phyloP scores from a whole-genome alignment of 2,888 invertebrate species.

The Cerastis leucographa region DNA sequence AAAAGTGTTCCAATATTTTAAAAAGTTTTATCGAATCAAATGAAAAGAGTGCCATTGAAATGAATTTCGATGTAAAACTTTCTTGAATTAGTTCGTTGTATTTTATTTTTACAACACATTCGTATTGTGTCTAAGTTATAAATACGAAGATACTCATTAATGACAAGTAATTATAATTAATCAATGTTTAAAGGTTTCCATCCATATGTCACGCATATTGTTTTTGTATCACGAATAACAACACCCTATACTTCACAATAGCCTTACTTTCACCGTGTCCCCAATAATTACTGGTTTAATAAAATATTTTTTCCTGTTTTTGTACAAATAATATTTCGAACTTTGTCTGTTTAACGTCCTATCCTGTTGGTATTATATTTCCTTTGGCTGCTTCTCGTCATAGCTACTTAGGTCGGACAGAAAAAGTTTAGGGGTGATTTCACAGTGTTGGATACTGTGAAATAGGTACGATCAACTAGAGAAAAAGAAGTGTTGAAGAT shows the following conservation, averaged over 20 bases:
- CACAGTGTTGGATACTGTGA: neutral
- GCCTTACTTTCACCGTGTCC: neutral
- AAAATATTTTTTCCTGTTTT: neutral
- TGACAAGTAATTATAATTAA: neutral
- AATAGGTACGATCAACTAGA: neutral
- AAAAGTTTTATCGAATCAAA: neutral
- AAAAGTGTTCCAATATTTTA: neutral
- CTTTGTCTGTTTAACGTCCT: conserved; percentile 25
- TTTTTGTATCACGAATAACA: conserved; percentile 12
- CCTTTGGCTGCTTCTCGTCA: conserved; percentile 5
- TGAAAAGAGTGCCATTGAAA: neutral
- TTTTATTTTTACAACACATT: neutral
- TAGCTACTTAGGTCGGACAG: neutral
- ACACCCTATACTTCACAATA: neutral
- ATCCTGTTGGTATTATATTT: conserved; percentile 23
- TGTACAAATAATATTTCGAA: neutral
- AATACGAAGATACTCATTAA: neutral
- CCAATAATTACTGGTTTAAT: neutral
- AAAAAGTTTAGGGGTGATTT: neutral
- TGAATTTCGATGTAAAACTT: neutral
- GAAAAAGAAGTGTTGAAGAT: too few species aligned
- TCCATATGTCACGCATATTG: conserved; percentile 39
- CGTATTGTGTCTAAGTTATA: neutral
- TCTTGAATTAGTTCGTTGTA: neutral
- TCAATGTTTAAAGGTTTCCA: neutral